These are phyloP conservation scores for Donacobius atricapilla DNA, from an alignment of 2,113 vertebrate species.

Conservation along the genomic window DNA sequence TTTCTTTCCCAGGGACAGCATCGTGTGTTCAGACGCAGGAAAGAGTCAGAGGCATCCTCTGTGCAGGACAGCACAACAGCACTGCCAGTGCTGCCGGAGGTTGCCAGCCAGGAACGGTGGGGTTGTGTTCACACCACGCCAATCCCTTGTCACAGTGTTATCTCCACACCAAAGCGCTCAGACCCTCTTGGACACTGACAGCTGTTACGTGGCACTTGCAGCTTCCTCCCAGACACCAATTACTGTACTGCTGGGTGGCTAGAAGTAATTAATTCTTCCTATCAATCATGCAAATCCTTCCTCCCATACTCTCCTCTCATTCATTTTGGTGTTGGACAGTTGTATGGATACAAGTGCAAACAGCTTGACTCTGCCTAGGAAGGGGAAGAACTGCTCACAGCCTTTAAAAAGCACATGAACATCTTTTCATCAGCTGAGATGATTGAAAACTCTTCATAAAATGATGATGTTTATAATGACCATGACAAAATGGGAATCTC, in stretches of 20 bases:
- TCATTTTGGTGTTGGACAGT: neutral
- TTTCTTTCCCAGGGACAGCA: neutral
- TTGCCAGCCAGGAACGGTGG: neutral
- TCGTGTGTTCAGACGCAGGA: neutral
- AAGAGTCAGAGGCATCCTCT: neutral
- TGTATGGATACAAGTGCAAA: neutral
- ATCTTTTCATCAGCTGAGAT: neutral
- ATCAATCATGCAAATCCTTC: neutral
- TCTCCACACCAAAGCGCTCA: conserved; percentile 20
- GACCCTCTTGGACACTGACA: conserved; percentile 55
- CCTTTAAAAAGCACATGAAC: neutral
- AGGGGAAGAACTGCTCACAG: neutral
- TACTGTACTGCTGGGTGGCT: neutral
- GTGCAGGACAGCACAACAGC: neutral
- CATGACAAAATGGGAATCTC: neutral
- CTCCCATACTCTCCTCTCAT: neutral
- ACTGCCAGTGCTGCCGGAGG: neutral
- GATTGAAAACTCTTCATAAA: neutral
- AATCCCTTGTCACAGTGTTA: conserved; percentile 44
- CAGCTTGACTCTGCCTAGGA: neutral
- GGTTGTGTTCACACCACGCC: neutral
- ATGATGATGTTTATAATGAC: neutral
- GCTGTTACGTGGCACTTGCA: conserved; percentile 30
- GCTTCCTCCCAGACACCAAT: conserved; percentile 24
- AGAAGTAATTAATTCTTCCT: neutral